These are phyloP conservation scores for Xylota segnis DNA, from an alignment of 2,888 invertebrate species.

Conservation along the genomic window DNA sequence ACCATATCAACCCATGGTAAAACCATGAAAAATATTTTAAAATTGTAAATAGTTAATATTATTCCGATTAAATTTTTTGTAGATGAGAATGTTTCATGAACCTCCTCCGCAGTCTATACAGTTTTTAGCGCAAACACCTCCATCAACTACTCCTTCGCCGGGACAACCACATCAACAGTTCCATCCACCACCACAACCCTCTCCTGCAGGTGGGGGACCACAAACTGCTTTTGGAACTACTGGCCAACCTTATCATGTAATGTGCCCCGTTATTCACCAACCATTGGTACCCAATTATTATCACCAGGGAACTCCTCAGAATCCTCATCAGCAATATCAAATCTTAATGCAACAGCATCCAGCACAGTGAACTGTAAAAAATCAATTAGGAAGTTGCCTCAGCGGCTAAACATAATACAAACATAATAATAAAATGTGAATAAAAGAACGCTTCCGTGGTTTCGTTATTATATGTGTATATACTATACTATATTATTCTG, in stretches of 20 bases:
- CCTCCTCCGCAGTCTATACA: conserved; percentile 86
- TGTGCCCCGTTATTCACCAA: conserved; percentile 86
- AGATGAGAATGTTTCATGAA: conserved; percentile 89
- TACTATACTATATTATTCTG: not conserved
- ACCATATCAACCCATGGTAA: conserved; percentile 85
- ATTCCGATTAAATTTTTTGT: conserved; percentile 45
- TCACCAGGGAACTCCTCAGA: conserved; percentile 82
- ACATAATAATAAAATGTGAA: conserved; percentile 61
- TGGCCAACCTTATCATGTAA: conserved; percentile 86
- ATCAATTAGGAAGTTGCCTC: conserved; percentile 18
- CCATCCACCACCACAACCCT: conserved; percentile 87
- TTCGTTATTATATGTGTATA: conserved; percentile 25
- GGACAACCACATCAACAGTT: conserved; percentile 86
- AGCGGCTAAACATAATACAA: conserved; percentile 40
- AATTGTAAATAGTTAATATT: not conserved
- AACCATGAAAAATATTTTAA: conserved; percentile 81
- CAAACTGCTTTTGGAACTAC: conserved; percentile 84
- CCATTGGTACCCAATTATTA: conserved; percentile 82
- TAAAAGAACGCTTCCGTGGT: conserved; percentile 39
- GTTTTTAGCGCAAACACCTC: conserved; percentile 86
- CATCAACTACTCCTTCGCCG: conserved; percentile 86
- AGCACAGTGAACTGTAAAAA: conserved; percentile 80
- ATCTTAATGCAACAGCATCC: conserved; percentile 84
- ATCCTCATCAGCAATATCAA: conserved; percentile 83
- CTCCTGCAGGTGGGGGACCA: conserved; percentile 86